Base-by-base conservation (phyloP, 2,113 vertebrate species). In the Turdus rufiventris region DNA sequence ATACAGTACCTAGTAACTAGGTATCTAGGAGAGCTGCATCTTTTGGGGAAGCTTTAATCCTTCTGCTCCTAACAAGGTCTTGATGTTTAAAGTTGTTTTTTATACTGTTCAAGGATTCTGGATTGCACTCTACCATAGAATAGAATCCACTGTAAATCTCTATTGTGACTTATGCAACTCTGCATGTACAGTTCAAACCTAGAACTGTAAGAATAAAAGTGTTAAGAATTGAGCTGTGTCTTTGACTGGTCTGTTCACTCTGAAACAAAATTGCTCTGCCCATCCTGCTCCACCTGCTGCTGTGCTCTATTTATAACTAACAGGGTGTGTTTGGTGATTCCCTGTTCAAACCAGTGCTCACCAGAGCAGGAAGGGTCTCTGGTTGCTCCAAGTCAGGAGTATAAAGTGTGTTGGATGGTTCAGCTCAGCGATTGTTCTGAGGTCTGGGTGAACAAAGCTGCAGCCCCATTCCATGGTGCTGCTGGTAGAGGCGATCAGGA, bases 141-240 rank as follows among this genome's bases (percentile, higher is more conserved):
- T 97, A 97, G 94, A 95, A 90, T 93, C 97, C 96, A 87, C 95
- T 97, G 75, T 95, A 95, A 96, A 90, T 89, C 94, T 94, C 70
- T 96, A 90, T 92, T 81, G 89, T 98, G 97, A 96, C 92, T 96
- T 89, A 90, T 81, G 96, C 92, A 94, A 95, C 83, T 97, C 63
- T 98, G 98, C 98, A 98, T 98, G 97, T 97, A 31, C 89, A 97
- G 96, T 97, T 97, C 96, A 91, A 93, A 92, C 91, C n/a, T 97
- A 94, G 91, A 97, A 95, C 93, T 97, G 96, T 95, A 96, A 94
- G 89, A 97, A 96, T 97, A 97, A 97, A 97, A 96, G 96, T 97
- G 96, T 97, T 97, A 92, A 66, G 89, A 94, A 80, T 78, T 76
- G 50, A 95, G 33, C 28, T 0, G 36, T 66, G 82, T 94, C 1